Percentiles rank a stretch among this genome's conserved stretches.
These are phyloP conservation scores for Celastrina argiolus DNA, from an alignment of 2,888 invertebrate genomes.

Conservation along the genomic window DNA sequence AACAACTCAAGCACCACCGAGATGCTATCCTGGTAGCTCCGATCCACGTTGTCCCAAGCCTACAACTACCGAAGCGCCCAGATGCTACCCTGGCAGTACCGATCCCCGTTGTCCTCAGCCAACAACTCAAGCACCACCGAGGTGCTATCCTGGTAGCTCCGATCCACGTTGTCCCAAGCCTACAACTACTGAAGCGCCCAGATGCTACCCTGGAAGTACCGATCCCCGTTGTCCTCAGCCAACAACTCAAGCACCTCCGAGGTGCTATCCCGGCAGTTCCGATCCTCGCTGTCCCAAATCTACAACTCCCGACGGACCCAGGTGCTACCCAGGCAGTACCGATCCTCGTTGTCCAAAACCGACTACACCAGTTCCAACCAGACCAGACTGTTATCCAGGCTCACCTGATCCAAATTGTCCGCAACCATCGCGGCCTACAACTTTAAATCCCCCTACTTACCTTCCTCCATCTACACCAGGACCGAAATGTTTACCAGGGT, in stretches of 20 bases:
- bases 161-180: slow-evolving; percentile 47
- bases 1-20: slow-evolving; percentile 40
- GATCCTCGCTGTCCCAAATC: not conserved
- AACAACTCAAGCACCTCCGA: not conserved
- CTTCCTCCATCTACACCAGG: slow-evolving; percentile 37
- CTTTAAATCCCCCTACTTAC: too few species aligned
- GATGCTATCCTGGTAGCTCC: slow-evolving; percentile 38
- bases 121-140: slow-evolving; percentile 38
- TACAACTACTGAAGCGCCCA: slow-evolving; percentile 37
- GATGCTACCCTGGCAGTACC: slow-evolving; percentile 41
- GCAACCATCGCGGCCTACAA: slow-evolving; percentile 23
- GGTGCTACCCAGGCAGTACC: not conserved
- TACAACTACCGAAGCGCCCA: slow-evolving; percentile 38
- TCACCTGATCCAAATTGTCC: not conserved
- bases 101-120: slow-evolving; percentile 48
- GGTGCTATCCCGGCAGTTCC: slow-evolving; percentile 23
- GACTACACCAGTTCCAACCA: slow-evolving; percentile 28
- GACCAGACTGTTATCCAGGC: slow-evolving; percentile 25
- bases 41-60: slow-evolving; percentile 47
- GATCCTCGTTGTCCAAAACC: slow-evolving; percentile 7
- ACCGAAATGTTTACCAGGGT: slow-evolving; percentile 41
- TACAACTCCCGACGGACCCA: not conserved
- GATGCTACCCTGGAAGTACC: not conserved
- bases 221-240: not conserved
- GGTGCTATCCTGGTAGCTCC: slow-evolving; percentile 46